Evolutionary conservation across 2,888 invertebrate species (phyloP), one percentile per base, ranked within the genome.

Genomic region (Euclidia mi): DNA sequence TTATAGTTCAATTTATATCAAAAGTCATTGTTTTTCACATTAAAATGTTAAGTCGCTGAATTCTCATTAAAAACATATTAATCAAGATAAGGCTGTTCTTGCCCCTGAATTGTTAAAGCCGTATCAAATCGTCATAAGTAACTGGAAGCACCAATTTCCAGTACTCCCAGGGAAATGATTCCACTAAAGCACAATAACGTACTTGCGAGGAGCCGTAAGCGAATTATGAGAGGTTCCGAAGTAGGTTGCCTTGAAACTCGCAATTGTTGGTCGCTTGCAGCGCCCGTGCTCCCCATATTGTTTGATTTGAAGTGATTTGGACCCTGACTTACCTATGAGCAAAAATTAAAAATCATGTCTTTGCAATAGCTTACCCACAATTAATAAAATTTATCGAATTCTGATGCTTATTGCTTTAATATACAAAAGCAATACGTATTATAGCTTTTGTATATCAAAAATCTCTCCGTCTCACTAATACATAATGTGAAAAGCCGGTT

Each of bases 191-290:
- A 73, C 74, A 73, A 73, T 71, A 73, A 88, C 85, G 88, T 89
- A 89, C 90, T 90, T 85, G 88, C 85, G 83, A 79, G 82, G 78
- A 87, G 85, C 89, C 81, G 86, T 92, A 92, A 92, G 91, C 91
- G 92, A 92, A 92, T 93, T 92, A 94, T 90, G 89, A 90, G 90
- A 90, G 91, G 88, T 90, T 90, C 82, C 87, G 85, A 90, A 91
- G 92, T 92, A 92, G 92, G 90, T 89, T 90, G 91, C 92, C 92
- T 91, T 90, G 91, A 91, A 92, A 90, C 91, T 92, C 84, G 84
- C 91, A 91, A 92, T 89, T 90, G 88, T 90, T 81, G 84, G 82
- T 70, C 81, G 84, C 79, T 76, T 84, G 84, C 87, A 84, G 73
- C 78, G 79, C 63, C 74, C 80, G 75, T 78, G 52, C 72, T 69